phyloP scores from a whole-genome alignment of 35 echinoderm and acorn worm species.

The Ophioderma brevispina region DNA sequence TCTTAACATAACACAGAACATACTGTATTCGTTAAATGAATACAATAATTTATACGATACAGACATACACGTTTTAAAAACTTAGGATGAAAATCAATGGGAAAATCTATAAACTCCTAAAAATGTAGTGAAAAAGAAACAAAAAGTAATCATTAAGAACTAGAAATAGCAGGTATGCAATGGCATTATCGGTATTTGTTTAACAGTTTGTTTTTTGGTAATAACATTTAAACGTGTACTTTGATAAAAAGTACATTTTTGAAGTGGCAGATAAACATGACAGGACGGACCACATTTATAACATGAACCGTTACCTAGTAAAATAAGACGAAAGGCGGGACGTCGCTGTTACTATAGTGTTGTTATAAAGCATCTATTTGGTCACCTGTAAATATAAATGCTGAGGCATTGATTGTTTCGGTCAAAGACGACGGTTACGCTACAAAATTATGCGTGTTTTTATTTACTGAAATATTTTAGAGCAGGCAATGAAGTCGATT shows the following conservation, averaged over 20 bases:
- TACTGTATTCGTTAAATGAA: background rate
- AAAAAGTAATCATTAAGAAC: background rate
- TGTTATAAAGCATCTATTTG: background rate
- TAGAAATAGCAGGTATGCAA: background rate
- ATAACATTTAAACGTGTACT: background rate
- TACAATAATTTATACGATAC: background rate
- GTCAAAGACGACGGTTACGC: background rate
- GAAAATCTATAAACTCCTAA: background rate
- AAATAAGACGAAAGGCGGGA: background rate
- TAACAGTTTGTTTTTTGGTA: background rate
- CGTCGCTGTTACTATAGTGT: background rate
- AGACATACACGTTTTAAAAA: background rate
- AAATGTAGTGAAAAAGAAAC: background rate
- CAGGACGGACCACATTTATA: background rate
- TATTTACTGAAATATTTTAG: no score
- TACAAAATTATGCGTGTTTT: background rate
- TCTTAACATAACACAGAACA: no score
- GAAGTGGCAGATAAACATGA: background rate
- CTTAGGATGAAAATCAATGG: background rate
- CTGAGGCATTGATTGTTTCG: no score
- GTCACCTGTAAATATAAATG: background rate
- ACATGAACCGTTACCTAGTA: background rate
- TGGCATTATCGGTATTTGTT: background rate
- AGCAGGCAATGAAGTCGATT: no score
- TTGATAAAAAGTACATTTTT: background rate